A percentile compares a stretch with the other conserved stretches of the same genome.
Evolutionary conservation across 2,797 vertebrate genomes (phyloP).

Genomic region (Megaceryle alcyon): DNA sequence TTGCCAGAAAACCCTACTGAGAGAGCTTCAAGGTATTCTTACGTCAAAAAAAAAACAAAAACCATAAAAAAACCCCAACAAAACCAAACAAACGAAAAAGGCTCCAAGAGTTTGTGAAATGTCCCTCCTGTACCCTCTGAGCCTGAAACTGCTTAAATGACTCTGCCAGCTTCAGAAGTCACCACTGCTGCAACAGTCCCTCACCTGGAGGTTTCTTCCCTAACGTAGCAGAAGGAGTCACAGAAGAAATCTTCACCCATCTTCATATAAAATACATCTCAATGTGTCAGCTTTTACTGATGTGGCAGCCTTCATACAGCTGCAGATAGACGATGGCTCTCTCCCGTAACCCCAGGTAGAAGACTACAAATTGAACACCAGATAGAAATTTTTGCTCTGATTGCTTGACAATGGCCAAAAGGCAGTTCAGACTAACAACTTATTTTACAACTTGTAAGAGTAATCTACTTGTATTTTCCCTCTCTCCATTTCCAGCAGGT

Average conservation of each 20-base stretch:
- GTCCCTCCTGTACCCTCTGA: neutral
- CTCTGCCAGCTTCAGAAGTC: neutral
- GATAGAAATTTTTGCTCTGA: neutral
- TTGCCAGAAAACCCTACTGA: neutral
- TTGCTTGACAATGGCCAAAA: neutral
- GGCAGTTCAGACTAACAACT: neutral
- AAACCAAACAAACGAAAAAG: neutral
- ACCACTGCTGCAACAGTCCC: neutral
- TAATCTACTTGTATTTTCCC: neutral
- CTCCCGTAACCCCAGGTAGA: neutral
- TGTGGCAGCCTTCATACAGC: neutral
- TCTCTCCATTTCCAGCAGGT: neutral
- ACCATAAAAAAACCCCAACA: neutral
- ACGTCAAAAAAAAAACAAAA: no score
- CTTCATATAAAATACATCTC: neutral
- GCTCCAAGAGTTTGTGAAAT: neutral
- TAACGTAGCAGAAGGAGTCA: neutral
- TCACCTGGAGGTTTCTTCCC: neutral
- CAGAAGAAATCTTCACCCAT: neutral
- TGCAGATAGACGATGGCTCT: fast-evolving
- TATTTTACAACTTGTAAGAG: neutral
- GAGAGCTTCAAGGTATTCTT: neutral
- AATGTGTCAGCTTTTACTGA: neutral
- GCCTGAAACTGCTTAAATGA: fast-evolving
- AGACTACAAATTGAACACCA: neutral